Evolutionary conservation across 1,140 invertebrate genomes (phyloP).

Genomic region (Nephotettix cincticeps): DNA sequence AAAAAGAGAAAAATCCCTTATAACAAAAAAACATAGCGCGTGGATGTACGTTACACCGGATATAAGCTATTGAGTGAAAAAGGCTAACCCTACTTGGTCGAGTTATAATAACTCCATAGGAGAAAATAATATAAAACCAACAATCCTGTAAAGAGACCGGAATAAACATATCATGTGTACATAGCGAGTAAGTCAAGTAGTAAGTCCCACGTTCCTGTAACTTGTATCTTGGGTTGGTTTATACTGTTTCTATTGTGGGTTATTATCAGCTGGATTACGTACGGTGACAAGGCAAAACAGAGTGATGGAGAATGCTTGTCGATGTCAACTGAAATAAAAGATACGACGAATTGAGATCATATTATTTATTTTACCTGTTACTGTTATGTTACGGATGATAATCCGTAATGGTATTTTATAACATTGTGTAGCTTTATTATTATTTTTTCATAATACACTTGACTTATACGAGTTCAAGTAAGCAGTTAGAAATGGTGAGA

Average conservation of each 20-base stretch:
- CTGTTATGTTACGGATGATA: not conserved
- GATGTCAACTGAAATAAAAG: not conserved
- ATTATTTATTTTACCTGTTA: not conserved
- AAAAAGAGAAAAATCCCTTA: not conserved
- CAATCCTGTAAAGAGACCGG: not conserved
- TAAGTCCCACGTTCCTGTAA: not conserved
- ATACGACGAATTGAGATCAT: not conserved
- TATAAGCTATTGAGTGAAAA: not conserved
- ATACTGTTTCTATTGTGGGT: conserved; percentile 21
- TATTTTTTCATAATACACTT: not conserved
- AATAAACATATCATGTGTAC: not conserved
- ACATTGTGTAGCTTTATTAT: not conserved
- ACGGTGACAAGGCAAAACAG: not conserved
- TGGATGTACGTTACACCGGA: not conserved
- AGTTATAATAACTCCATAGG: conserved; percentile 19
- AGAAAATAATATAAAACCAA: conserved; percentile 16
- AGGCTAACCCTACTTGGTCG: conserved; percentile 2
- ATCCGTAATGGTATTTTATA: too few species aligned
- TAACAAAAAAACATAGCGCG: not conserved
- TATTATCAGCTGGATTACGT: conserved; percentile 18
- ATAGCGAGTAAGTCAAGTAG: not conserved
- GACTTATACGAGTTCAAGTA: not conserved
- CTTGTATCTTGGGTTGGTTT: conserved; percentile 1
- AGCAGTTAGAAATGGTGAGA: too few species aligned
- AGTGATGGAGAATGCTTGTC: not conserved